These are phyloP conservation scores for Ophraella communa DNA, from an alignment of 2,888 invertebrate genomes.

Conservation along the genomic window DNA sequence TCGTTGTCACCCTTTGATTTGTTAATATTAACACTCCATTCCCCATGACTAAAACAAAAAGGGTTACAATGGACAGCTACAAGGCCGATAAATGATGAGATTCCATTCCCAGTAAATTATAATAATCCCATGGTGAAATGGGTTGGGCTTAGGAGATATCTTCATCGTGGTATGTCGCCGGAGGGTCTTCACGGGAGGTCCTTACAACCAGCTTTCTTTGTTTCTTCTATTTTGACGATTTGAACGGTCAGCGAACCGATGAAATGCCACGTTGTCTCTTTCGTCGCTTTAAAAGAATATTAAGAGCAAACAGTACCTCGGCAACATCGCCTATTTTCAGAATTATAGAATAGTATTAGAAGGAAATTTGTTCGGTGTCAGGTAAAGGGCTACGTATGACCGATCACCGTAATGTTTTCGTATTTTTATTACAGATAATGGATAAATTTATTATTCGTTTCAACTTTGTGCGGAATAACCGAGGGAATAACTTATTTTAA, in stretches of 20 bases:
- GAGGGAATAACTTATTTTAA: too few species aligned
- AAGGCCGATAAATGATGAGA: slow-evolving; percentile 41
- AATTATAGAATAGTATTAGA: too few species aligned
- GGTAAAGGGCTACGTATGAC: too few species aligned
- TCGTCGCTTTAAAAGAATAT: too few species aligned
- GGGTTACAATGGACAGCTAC: not conserved
- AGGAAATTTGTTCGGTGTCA: too few species aligned
- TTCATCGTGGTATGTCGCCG: slow-evolving; percentile 53
- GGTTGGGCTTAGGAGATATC: slow-evolving; percentile 55
- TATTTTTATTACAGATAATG: too few species aligned
- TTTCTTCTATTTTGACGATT: slow-evolving; percentile 19
- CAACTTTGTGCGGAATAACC: too few species aligned
- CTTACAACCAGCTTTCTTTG: slow-evolving; percentile 22
- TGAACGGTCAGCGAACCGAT: slow-evolving; percentile 8
- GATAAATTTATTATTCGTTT: too few species aligned
- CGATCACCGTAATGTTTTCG: too few species aligned
- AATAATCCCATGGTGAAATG: slow-evolving; percentile 51
- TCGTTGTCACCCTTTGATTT: not conserved
- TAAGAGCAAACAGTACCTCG: too few species aligned
- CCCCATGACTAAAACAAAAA: not conserved
- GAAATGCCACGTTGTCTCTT: not conserved
- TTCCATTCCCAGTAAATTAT: slow-evolving; percentile 54
- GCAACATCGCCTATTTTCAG: too few species aligned
- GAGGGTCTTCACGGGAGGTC: slow-evolving; percentile 55
- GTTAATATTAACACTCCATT: slow-evolving; percentile 4